Base-by-base conservation (phyloP, 2,797 vertebrate genomes). In the Spinibarbus caldwelli region DNA sequence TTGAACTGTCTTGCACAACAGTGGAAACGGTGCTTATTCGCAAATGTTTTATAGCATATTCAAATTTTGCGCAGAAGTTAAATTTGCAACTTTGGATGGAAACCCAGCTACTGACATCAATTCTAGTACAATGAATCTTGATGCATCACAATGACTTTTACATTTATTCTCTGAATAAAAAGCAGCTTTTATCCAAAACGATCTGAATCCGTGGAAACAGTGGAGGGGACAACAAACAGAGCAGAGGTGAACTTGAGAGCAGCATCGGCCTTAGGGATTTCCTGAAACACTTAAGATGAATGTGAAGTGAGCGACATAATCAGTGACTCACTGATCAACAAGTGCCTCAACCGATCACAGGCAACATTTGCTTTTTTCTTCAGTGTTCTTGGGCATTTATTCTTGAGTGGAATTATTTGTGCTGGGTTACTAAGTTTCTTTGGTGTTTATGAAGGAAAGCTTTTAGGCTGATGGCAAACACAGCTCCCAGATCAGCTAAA, bases 401-500 rank as follows among this genome's bases (percentile, higher is more conserved):
- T 23, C 15, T 41, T 57, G 38, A 45, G 38, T 52, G 17, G 6
- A 67, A 34, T 36, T n/a, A 36, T 52, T 76, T 83, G 45, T 17
- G 10, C 31, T 38, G 26, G n/a, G 57, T 66, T 76, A 77, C 43
- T 26, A 45, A 6, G 72, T 52, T 84, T 38, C 59, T 34, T 38
- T 38, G 9, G 62, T 62, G 78, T 75, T 82, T 83, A 86, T 87
- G n/a, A 85, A 73, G 34, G 78, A 87, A 78, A 79, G 85, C 82
- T 87, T 89, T 86, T 86, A 86, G 84, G 84, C 62, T 54, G 34
- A 41, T 34, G 8, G 62, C 72, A 62, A 84, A 29, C 78, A 82
- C 70, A 77, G 84, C 64, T 84, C 83, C 79, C 81, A 84, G 76
- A 86, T 87, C 57, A 86, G 78, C 62, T 79, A 78, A 75, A 64